Evolutionary conservation across 2,113 vertebrate species (phyloP), one percentile per base, ranked within the genome.

Genomic region (Deroptyus accipitrinus): DNA sequence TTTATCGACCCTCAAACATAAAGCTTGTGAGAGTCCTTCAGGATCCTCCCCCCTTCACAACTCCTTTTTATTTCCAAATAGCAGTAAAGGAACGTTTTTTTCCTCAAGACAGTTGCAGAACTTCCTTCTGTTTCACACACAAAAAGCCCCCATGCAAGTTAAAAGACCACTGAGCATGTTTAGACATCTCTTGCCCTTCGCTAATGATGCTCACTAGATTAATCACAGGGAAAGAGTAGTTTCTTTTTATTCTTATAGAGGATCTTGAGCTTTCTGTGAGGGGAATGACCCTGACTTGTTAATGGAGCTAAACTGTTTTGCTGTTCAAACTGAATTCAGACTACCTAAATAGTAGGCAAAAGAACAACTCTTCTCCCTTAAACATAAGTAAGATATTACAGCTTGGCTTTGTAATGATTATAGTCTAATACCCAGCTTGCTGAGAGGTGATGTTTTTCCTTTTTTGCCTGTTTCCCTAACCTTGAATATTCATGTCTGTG

Each of bases 271-370:
- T 81, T 92, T 76, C 88, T 95, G 76, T 83, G 63, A 94, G 69
- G 90, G 75, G n/a, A 93, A 93, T 87, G 77, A 96, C 94, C 92
- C 92, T 96, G 93, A 80, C 55, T 90, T 83, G 64, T 41, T 82
- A 94, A 93, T 64, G 68, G 90, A 86, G 96, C 74, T 94, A 75
- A 95, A 84, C 80, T 88, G 76, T 86, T 96, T 76, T 88, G 86
- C 85, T 97, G 88, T 97, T 96, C 94, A 94, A 80, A 94, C 76
- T 63, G 90, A 96, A 93, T 92, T 92, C 84, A 93, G 76, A 54
- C 88, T 74, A 77, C 52, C 64, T 88, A 94, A 96, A 93, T 63
- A 88, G 52, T 7, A 64, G 74, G 80, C 39, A 91, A 94, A 92
- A 83, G 70, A 91, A 94, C 78, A 95, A 90, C 80, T 89, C 95